Conservation (phyloP, 2,797 vertebrate genomes). For the Pempheris klunzingeri region DNA sequence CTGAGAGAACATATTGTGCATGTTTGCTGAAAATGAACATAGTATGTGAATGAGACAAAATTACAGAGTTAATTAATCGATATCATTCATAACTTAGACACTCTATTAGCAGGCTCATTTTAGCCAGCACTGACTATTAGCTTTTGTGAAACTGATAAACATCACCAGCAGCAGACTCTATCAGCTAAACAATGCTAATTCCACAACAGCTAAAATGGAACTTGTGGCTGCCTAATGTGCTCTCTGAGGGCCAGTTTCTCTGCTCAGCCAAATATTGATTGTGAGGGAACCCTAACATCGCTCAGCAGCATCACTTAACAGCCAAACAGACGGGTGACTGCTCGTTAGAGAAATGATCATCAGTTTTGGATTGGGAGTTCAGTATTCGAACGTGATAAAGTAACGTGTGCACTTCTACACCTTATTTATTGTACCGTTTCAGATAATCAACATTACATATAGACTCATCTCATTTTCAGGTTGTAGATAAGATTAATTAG, state of each 20-base stretch:
- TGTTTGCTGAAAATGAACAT: slow-evolving; percentile 1
- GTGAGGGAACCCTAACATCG: neutral
- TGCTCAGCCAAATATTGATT: neutral
- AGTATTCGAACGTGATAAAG: neutral
- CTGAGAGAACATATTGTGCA: neutral
- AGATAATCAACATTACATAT: neutral
- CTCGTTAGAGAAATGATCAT: neutral
- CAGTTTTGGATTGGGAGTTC: neutral
- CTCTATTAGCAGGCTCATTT: neutral
- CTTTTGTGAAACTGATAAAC: neutral
- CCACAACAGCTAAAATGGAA: neutral
- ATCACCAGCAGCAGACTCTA: neutral
- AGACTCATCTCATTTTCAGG: neutral
- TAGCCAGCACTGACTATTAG: neutral
- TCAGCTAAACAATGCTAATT: neutral
- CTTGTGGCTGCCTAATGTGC: neutral
- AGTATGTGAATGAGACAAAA: neutral
- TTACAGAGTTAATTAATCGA: neutral
- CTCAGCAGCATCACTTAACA: neutral
- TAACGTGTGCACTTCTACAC: too few relatives aligned
- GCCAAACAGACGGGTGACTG: neutral
- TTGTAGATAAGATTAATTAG: neutral
- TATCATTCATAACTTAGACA: neutral
- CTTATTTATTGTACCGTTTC: neutral
- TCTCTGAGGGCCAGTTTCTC: neutral